A percentile compares a stretch with the other conserved stretches of the same genome.
Conservation (phyloP, 2,888 invertebrate genomes). For the Epirrhoe tristata region DNA sequence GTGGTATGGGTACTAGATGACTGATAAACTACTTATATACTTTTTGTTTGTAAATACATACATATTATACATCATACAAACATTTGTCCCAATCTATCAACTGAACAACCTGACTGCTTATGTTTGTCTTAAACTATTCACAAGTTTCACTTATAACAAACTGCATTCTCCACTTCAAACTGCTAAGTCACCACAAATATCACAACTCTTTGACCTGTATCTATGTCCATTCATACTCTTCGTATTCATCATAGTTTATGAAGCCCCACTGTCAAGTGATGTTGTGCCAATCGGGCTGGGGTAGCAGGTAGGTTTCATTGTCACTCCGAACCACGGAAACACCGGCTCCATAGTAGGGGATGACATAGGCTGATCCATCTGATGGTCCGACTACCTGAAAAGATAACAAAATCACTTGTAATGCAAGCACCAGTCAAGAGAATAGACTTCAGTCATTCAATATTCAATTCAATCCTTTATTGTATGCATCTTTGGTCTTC, state of each 20-base stretch:
- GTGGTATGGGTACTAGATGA: too few relatives aligned
- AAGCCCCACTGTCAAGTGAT: constrained; percentile 84
- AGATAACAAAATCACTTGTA: background rate
- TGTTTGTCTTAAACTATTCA: background rate
- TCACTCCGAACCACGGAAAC: constrained; percentile 92
- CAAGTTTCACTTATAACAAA: constrained; percentile 1
- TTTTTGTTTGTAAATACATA: too few relatives aligned
- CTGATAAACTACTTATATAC: too few relatives aligned
- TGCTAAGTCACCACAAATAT: constrained; percentile 8
- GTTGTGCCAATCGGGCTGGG: constrained; percentile 91
- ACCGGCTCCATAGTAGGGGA: constrained; percentile 96
- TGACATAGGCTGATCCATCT: constrained; percentile 97
- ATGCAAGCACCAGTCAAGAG: background rate
- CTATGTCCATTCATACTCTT: constrained; percentile 82
- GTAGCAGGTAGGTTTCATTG: constrained; percentile 93
- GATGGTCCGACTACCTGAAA: constrained; percentile 94
- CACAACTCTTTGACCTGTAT: constrained; percentile 16
- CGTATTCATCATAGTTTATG: constrained; percentile 77
- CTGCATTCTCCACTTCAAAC: background rate
- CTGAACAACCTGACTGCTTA: background rate
- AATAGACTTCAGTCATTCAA: too few relatives aligned
- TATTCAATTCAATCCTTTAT: too few relatives aligned
- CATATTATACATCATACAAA: too few relatives aligned
- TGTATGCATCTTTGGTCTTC: too few relatives aligned
- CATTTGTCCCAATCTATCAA: background rate